phyloP scores from a whole-genome alignment of 2,113 vertebrate genomes.

The Serinus canaria region DNA sequence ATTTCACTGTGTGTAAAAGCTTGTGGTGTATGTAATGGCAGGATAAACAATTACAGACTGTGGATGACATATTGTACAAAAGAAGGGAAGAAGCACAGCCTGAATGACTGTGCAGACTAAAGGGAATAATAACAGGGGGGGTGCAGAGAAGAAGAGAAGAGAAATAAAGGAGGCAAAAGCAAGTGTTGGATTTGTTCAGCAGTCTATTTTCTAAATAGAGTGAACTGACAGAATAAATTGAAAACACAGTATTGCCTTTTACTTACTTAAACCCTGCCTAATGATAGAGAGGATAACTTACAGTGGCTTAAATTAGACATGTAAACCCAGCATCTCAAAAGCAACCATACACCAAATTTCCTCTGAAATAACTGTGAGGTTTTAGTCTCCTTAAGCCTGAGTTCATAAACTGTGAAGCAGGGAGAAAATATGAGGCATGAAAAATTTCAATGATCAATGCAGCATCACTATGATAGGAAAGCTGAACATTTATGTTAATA shows the following conservation, averaged over 20 bases:
- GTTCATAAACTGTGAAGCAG: background rate
- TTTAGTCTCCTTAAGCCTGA: background rate
- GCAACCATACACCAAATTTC: background rate
- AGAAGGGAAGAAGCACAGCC: background rate
- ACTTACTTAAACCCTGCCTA: background rate
- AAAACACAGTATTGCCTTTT: background rate
- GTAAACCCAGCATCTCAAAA: background rate
- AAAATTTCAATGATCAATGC: background rate
- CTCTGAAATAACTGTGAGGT: background rate
- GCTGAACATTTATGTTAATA: background rate
- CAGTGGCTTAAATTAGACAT: background rate
- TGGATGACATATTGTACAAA: background rate
- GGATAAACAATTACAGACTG: conserved; percentile 30
- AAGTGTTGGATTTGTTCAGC: background rate
- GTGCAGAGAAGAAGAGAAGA: background rate
- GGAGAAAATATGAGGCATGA: background rate
- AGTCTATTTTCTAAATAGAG: background rate
- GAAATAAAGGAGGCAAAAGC: background rate
- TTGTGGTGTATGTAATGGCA: conserved; percentile 45
- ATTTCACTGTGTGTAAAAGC: conserved; percentile 40
- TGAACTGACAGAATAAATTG: background rate
- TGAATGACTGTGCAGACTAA: background rate
- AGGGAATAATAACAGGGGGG: background rate
- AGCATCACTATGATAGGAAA: background rate
- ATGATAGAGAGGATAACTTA: background rate